phyloP scores from a whole-genome alignment of 2,113 vertebrate genomes.

The Nesoenas mayeri region DNA sequence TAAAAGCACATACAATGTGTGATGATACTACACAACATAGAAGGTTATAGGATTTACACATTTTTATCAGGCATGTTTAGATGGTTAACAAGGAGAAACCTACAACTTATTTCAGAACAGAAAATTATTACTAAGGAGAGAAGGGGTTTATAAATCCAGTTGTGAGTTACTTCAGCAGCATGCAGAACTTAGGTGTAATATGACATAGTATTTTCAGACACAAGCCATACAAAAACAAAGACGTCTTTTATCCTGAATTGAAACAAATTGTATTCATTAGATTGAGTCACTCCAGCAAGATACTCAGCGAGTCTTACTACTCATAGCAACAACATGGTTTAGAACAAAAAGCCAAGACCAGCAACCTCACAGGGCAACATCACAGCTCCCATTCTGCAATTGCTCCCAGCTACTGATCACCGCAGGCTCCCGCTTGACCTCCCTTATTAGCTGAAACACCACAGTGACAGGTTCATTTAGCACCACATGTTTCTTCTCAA shows the following conservation, averaged over 20 bases:
- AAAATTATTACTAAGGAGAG: not conserved
- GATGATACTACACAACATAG: not conserved
- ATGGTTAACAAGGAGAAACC: not conserved
- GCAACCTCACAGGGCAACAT: not conserved
- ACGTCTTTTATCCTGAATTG: not conserved
- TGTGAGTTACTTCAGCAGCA: not conserved
- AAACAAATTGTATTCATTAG: not conserved
- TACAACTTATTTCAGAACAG: not conserved
- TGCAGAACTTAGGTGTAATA: not conserved
- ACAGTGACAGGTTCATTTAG: not conserved
- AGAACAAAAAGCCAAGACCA: not conserved
- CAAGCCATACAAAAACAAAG: not conserved
- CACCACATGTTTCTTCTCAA: fast-evolving
- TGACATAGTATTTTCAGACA: not conserved
- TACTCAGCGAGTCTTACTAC: fast-evolving
- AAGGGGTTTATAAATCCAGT: not conserved
- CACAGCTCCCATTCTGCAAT: not conserved
- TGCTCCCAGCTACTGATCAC: not conserved
- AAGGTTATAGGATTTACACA: not conserved
- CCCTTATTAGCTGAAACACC: not conserved
- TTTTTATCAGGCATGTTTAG: not conserved
- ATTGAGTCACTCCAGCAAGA: not conserved
- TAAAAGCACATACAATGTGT: not conserved
- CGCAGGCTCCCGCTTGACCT: not conserved
- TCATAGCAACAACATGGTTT: fast-evolving